Conservation (phyloP, 2,797 vertebrate species). For the Nannoperca obscura region DNA sequence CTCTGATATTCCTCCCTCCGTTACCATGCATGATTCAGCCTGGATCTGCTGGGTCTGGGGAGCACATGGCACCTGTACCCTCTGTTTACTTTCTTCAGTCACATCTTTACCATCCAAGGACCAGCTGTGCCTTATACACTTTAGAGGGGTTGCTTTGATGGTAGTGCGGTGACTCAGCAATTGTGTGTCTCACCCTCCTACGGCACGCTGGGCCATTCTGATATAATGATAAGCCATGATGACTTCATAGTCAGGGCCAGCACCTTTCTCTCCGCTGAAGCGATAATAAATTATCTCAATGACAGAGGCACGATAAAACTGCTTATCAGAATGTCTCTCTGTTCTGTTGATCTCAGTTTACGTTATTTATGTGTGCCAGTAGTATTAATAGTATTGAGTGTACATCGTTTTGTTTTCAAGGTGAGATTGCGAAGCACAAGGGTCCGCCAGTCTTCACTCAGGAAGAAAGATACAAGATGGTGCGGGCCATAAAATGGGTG, state of each 20-base stretch:
- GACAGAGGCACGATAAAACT: neutral
- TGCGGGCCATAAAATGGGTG: conserved; percentile 98
- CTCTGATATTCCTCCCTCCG: neutral
- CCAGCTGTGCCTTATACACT: conserved; percentile 16
- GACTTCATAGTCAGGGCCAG: conserved; percentile 19
- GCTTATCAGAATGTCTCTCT: neutral
- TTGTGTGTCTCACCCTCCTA: conserved; percentile 15
- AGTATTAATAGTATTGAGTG: neutral
- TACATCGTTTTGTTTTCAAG: conserved; percentile 72
- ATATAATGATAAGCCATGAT: conserved; percentile 36
- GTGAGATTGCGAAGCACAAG: conserved; percentile 97
- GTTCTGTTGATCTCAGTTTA: neutral
- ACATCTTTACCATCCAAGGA: conserved; percentile 18
- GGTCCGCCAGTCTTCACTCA: conserved; percentile 97
- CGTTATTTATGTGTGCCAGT: neutral
- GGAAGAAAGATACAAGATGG: conserved; percentile 97
- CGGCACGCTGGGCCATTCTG: conserved; percentile 21
- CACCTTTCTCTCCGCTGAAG: neutral
- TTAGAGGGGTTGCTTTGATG: conserved; percentile 28
- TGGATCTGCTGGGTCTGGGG: neutral
- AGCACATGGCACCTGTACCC: conserved; percentile 1
- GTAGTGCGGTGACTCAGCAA: neutral
- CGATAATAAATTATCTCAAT: neutral
- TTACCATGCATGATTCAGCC: neutral
- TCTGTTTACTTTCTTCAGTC: neutral